phyloP scores from a whole-genome alignment of 1,140 invertebrate species.

The Neodiprion virginianus region DNA sequence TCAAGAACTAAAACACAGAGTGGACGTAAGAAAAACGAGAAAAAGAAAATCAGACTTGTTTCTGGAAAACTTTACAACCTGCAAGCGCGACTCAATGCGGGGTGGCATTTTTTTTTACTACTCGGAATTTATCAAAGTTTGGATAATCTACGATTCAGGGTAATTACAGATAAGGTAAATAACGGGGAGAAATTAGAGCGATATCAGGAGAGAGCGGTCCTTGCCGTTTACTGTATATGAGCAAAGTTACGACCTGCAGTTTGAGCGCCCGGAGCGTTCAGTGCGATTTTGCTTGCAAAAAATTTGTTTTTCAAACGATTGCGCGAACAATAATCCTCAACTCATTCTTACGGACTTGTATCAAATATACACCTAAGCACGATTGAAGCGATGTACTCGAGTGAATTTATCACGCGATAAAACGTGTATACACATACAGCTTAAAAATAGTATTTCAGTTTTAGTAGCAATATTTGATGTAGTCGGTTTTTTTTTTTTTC shows the following conservation, averaged over 20 bases:
- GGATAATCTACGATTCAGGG: not conserved
- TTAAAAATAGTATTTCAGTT: too few species aligned
- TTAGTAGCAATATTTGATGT: too few species aligned
- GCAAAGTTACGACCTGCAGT: not conserved
- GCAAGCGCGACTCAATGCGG: not conserved
- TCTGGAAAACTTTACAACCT: too few species aligned
- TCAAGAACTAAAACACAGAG: too few species aligned
- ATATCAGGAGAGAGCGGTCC: not conserved
- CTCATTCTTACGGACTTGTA: too few species aligned
- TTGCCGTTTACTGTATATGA: not conserved
- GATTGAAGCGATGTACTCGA: too few species aligned
- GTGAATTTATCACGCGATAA: too few species aligned
- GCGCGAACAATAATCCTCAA: not conserved
- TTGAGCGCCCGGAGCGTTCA: not conserved
- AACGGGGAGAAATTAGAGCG: not conserved
- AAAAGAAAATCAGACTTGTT: too few species aligned
- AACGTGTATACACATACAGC: too few species aligned
- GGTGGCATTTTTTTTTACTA: not conserved
- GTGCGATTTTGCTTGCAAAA: not conserved
- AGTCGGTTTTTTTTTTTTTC: too few species aligned
- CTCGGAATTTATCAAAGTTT: not conserved
- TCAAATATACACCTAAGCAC: too few species aligned
- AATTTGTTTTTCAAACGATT: not conserved
- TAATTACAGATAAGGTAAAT: slow-evolving; percentile 4
- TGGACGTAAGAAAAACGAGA: too few species aligned